Base-by-base conservation (phyloP, 2,797 vertebrate genomes). In the Borostomias antarcticus region DNA sequence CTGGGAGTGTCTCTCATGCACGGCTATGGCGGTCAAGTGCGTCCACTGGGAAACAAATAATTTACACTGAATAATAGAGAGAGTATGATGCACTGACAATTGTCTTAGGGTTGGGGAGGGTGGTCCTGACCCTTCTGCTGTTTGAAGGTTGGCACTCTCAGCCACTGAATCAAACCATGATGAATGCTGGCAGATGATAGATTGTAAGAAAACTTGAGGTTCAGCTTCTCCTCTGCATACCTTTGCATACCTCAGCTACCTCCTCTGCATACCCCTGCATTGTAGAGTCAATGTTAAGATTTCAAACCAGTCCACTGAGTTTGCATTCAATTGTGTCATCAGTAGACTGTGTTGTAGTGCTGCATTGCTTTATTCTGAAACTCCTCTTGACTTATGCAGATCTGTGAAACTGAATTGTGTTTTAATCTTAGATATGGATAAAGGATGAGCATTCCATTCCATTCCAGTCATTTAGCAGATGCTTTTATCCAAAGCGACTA, bases 61-160 rank as follows among this genome's bases (percentile, higher is more conserved):
- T 83, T 76, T 77, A 68, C 58, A 58, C 61, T 60, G 72, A 84
- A 81, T 80, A 77, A 83, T 73, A 80, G 64, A 74, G 56, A 60
- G 72, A 57, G 73, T 40, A 64, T 72, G 71, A 66, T 58, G 2
- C 47, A 23, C 35, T 4, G 35, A 19, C 47, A 43, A 21, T 58
- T 26, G 30, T 52, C 23, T 25, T 10, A 8, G 57, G 63, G 63
- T 70, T 52, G 67, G 73, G 40, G n/a, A 45, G 40, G 15, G 40
- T 45, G 65, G 67, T 8, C 68, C 71, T 77, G 70, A 84, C 69
- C 78, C 45, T 45, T 69, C 64, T 62, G 68, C 73, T 72, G 70
- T 48, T 66, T 60, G 32, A 72, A 79, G 73, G 73, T 61, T 72
- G 77, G 60, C 25, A n/a, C 0, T 28, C 54, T 21, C 30, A 48